phyloP scores from a whole-genome alignment of 64 coral and sea anemone genomes.

The Montipora cactus region DNA sequence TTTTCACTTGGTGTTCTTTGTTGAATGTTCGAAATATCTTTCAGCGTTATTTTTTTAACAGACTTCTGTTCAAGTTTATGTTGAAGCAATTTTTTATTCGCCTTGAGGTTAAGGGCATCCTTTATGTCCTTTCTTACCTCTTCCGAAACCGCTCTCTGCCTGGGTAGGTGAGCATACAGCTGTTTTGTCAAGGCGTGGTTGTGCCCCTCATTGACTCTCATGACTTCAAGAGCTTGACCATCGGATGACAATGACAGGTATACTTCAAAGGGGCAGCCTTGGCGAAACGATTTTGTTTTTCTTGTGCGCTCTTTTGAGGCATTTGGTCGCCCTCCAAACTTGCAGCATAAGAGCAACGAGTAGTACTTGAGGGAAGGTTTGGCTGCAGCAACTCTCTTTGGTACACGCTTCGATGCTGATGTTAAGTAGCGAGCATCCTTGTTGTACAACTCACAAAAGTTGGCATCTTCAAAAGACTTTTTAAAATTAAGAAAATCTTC shows the following conservation, averaged over 20 bases:
- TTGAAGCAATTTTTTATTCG: conserved; percentile 31
- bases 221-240: conserved; percentile 24
- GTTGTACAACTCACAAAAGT: neutral
- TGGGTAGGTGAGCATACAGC: conserved; percentile 7
- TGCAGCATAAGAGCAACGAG: neutral
- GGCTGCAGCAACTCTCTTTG: neutral
- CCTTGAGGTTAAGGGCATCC: conserved; percentile 9
- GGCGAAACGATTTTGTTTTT: conserved; percentile 42
- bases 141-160: neutral
- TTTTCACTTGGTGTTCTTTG: neutral
- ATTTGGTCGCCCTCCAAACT: too few species aligned
- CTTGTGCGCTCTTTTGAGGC: neutral
- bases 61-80: conserved; percentile 20
- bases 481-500: conserved; percentile 3
- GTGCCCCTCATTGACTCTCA: neutral
- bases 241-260: conserved; percentile 12
- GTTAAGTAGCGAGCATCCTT: neutral
- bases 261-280: conserved; percentile 50
- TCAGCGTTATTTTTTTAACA: neutral
- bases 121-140: conserved; percentile 5
- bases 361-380: neutral
- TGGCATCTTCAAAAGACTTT: neutral
- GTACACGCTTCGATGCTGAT: neutral
- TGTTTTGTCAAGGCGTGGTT: conserved; percentile 20
- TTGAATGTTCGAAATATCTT: conserved; percentile 39